Percentiles rank a stretch among this genome's conserved stretches.
phyloP scores from a whole-genome alignment of 1,140 invertebrate species.

The Reticulitermes speratus region DNA sequence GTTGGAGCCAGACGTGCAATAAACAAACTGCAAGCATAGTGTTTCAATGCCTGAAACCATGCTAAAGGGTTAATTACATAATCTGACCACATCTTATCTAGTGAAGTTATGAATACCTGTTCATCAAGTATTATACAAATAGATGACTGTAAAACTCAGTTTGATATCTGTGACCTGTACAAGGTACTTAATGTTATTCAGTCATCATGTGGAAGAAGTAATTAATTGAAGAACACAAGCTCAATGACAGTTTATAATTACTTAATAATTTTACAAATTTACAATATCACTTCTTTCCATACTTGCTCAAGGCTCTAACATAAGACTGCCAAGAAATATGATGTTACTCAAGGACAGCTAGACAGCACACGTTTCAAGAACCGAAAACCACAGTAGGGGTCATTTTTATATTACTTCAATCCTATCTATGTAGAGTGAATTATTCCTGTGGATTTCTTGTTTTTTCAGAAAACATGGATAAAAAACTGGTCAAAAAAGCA shows the following conservation, averaged over 20 bases:
- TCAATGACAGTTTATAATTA: not conserved
- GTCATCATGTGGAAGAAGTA: not conserved
- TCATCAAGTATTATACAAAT: no score
- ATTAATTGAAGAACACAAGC: not conserved
- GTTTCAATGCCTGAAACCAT: no score
- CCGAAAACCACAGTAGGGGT: not conserved
- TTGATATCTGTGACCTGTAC: no score
- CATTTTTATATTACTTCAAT: not conserved
- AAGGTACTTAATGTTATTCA: no score
- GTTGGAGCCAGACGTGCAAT: no score
- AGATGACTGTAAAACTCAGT: no score
- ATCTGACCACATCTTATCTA: no score
- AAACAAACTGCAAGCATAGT: no score
- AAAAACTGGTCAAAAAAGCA: not conserved
- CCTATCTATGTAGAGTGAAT: not conserved
- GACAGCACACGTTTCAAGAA: not conserved
- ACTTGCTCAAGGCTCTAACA: not conserved
- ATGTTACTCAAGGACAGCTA: not conserved
- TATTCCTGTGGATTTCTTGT: not conserved
- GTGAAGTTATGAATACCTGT: no score
- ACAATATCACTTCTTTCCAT: conserved; percentile 6
- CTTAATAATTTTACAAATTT: conserved; percentile 1
- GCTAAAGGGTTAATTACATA: no score
- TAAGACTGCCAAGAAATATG: not conserved
- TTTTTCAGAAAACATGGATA: not conserved